Base-by-base conservation (phyloP, 2,888 invertebrate species). In the Operophtera brumata region DNA sequence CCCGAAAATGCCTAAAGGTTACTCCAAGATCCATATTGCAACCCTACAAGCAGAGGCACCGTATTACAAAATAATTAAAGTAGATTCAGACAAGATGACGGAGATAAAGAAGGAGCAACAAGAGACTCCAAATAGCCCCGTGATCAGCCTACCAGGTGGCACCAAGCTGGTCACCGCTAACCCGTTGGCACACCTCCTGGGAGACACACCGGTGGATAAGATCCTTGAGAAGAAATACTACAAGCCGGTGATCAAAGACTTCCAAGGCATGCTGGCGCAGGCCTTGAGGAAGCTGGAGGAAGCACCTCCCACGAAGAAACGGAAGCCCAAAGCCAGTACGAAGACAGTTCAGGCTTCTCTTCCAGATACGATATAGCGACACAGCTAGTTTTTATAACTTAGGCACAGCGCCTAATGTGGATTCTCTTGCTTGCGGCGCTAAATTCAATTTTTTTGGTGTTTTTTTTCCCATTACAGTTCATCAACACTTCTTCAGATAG, bases 21-120 rank as follows among this genome's bases (percentile, higher is more conserved):
- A 71, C 3, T 69, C 74, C 0, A 70, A 79, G 0, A 63, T 87
- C 0, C 69, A 71, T 1, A 83, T 90, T 1, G 89, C 82, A 0
- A 85, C 85, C 28, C 48, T 89, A 4, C 64, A 77, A 6, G 65
- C 82, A 0, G 68, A 84, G 57, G 86, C 89, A 0, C 89, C 89
- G 0, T 90, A 46, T 47, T 90, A 69, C 57, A 90, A 86, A 45
- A 89, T 90, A 0, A 77, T 89, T 0, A 86, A 83, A 63, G 71
- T 86, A 0, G 75, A 79, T 8, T 42, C 59, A 0, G 50, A 63
- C 6, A 48, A 52, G 0, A 20, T 50, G 5, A 44, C 8, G 0
- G 43, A 57, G 1, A 43, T 57, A 0, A 46, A 53, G 20, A 20
- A 2, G 2, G 20, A 20, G 0, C 36, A 52, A 3, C 51, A 54